phyloP scores from a whole-genome alignment of 30 jellyfish, hydroid and myxozoan species.

The Mastigias papua region DNA sequence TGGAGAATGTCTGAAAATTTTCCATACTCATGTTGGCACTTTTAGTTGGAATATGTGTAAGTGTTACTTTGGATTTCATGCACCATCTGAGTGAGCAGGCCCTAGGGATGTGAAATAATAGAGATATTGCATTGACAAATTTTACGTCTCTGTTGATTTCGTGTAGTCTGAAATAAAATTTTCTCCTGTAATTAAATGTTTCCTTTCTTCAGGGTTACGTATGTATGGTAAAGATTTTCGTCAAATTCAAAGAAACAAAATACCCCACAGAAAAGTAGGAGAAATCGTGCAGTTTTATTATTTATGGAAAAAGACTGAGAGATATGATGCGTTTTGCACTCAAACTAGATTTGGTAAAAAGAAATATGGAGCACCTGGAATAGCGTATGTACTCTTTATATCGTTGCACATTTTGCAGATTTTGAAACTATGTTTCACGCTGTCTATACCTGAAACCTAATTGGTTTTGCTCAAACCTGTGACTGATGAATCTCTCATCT shows the following conservation, averaged over 20 bases:
- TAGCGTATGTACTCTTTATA: conserved; percentile 84
- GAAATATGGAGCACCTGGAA: conserved; percentile 95
- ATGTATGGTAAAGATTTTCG: conserved; percentile 96
- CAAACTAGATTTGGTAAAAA: conserved; percentile 95
- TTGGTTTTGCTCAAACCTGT: too few species aligned
- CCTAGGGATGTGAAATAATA: too few species aligned
- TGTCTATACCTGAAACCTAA: too few species aligned
- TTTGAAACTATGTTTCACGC: too few species aligned
- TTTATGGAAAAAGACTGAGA: conserved; percentile 97
- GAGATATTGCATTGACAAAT: too few species aligned
- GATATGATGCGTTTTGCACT: conserved; percentile 94
- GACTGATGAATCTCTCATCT: too few species aligned
- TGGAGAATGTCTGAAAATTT: too few species aligned
- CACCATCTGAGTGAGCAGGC: too few species aligned
- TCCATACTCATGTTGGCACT: conserved; percentile 11
- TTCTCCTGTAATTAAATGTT: too few species aligned
- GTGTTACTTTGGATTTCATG: not conserved
- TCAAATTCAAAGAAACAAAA: conserved; percentile 87
- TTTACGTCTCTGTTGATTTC: too few species aligned
- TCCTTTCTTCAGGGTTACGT: conserved; percentile 80
- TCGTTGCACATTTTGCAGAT: too few species aligned
- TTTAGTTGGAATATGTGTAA: not conserved
- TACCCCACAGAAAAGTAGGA: conserved; percentile 89
- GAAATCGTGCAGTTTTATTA: conserved; percentile 97
- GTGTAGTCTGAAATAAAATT: too few species aligned